Percentiles rank a stretch among this genome's conserved stretches.
phyloP scores from a whole-genome alignment of 2,888 invertebrate genomes.

The Agriotes lineatus region DNA sequence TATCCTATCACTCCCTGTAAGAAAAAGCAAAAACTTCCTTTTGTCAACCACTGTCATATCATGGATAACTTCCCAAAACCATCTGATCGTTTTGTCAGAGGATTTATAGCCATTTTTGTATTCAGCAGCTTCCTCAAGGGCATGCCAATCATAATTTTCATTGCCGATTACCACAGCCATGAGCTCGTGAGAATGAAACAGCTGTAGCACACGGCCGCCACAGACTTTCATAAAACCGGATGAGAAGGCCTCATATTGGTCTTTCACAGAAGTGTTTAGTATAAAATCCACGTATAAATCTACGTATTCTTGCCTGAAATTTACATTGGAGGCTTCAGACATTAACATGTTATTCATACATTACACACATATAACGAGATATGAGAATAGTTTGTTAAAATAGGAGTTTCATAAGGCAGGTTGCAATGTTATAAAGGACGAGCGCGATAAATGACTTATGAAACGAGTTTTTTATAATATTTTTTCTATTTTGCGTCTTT shows the following conservation, averaged over 20 bases:
- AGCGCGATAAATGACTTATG: no score
- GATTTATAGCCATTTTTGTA: constrained; percentile 88
- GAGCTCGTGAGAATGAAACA: constrained; percentile 94
- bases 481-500: no score
- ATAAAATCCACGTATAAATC: constrained; percentile 91
- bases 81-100: constrained; percentile 79
- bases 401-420: no score
- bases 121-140: constrained; percentile 84
- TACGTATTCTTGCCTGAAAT: constrained; percentile 83
- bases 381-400: no score
- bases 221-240: constrained; percentile 88
- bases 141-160: constrained; percentile 96
- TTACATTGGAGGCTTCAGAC: no score
- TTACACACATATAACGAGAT: background rate
- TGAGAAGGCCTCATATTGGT: constrained; percentile 83
- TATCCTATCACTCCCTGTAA: constrained; percentile 96
- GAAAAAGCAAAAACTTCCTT: constrained; percentile 92
- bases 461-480: no score
- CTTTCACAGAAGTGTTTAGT: constrained; percentile 87
- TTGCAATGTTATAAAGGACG: no score
- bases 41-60: constrained; percentile 86
- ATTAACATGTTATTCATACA: no score
- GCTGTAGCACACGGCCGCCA: constrained; percentile 85
- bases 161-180: constrained; percentile 91
- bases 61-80: constrained; percentile 97